Percentiles rank a stretch among this genome's conserved stretches.
These are phyloP conservation scores for Gibbula magus DNA, from an alignment of 2,888 invertebrate genomes.

Conservation along the genomic window DNA sequence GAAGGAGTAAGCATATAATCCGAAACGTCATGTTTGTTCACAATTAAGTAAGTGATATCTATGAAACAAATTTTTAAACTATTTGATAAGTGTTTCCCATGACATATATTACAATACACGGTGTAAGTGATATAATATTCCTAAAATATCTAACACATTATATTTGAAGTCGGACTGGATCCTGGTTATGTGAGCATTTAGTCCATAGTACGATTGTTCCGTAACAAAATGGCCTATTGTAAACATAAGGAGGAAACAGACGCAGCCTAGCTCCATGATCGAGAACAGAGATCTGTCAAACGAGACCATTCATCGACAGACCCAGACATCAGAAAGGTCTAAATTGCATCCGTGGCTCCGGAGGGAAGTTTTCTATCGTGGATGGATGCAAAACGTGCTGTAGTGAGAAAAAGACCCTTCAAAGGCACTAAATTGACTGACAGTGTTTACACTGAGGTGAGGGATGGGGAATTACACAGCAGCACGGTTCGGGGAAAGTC, in stretches of 20 bases:
- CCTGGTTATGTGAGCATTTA: neutral
- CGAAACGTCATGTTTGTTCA: too few species aligned
- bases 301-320: neutral
- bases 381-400: neutral
- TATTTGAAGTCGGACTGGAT: too few species aligned
- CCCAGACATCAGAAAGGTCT: constrained; percentile 3
- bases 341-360: constrained; percentile 7
- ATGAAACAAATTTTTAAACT: too few species aligned
- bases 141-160: neutral
- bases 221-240: neutral
- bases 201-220: neutral
- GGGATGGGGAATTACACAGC: neutral
- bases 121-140: neutral
- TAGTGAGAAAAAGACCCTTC: neutral
- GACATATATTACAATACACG: too few species aligned
- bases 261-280: neutral
- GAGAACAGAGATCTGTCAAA: neutral
- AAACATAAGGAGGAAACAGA: neutral
- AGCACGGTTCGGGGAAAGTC: neutral
- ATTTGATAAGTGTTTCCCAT: too few species aligned
- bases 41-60: too few species aligned
- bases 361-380: neutral
- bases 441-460: neutral
- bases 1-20: too few species aligned
- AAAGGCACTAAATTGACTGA: neutral